Base-by-base conservation (phyloP, 2,113 vertebrate genomes). In the Callipepla californica region DNA sequence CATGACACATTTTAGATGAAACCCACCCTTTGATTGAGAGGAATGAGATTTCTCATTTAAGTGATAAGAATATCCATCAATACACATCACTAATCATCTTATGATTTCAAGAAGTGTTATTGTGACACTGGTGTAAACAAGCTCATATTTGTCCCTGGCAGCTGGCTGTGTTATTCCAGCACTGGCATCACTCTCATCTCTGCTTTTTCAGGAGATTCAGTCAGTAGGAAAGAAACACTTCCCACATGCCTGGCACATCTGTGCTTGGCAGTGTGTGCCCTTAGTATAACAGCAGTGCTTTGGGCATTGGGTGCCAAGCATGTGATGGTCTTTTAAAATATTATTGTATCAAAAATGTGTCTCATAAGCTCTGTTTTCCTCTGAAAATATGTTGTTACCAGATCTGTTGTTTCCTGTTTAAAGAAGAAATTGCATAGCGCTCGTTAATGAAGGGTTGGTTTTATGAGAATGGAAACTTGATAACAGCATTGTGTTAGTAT, bases 121-220 rank as follows among this genome's bases (percentile, higher is more conserved):
- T 79, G 70, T 80, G 58, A 40, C 45, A 44, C 36, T 17, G 61
- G 38, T 4, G 3, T 73, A 42, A 94, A 65, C 30, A 61, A 53
- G 40, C 26, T 58, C 14, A 2, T 53, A 3, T 84, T 68, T 87
- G 47, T 51, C 9, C 4, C 62, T 92, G 85, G 55, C 1, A 2
- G 23, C 86, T 89, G 87, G 53, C n/a, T 73, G 34, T 89, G 3
- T 83, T 94, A 94, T 94, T 94, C 91, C 89, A 93, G 93, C 17
- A 1, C 67, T 85, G 44, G 55, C 83, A 95, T 87, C 61, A 23
- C 44, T 76, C 59, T 47, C 82, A 90, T 61, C 62, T 62, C 74
- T 45, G 77, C 90, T 63, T 85, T 89, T 93, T 92, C 47, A 82
- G 75, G 70, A 42, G 81, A 55, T 83, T 53, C 30, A 51, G 13